Evolutionary conservation across 2,888 invertebrate species (phyloP), one percentile per base, ranked within the genome.

Genomic region (Galerucella nymphaeae): DNA sequence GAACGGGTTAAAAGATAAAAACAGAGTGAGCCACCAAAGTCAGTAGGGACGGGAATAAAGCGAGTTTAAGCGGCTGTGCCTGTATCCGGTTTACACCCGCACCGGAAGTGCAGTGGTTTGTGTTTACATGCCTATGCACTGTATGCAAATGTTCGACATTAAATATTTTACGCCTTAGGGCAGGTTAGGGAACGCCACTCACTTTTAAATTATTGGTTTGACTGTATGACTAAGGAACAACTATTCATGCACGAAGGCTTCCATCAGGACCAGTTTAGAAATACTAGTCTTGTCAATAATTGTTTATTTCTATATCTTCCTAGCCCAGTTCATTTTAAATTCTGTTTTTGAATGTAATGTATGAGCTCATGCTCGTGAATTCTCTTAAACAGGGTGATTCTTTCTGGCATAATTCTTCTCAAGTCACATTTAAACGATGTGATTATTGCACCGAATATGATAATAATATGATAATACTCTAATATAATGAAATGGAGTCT

Each of bases 91-190:
- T 81, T 79, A 83, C 83, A 81, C 82, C 82, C 82, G 79, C 78
- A 77, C 78, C 83, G 84, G 84, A 84, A 83, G 82, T 83, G 83
- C 83, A 82, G 79, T 78, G 83, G 80, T 82, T 82, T 81, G 80
- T 82, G 83, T 83, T 83, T 83, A 83, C 83, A 81, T 82, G 82
- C 81, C 82, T 81, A 80, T 82, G 81, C 82, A 77, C 79, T 76
- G 78, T 81, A 83, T 83, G 83, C 82, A 83, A 83, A 83, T 83
- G 81, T 74, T 69, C 75, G 78, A 79, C 81, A 80, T 83, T 83
- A 83, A 83, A 83, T 83, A 83, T 83, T 80, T 82, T 80, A 81
- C 80, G 81, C 66, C 70, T 83, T 83, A 80, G 73, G 81, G 77
- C 74, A 83, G 82, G 83, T 82, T 82, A 82, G 81, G 82, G 65